Base-by-base conservation (phyloP, 2,888 invertebrate genomes). In the Hemaris fuciformis region DNA sequence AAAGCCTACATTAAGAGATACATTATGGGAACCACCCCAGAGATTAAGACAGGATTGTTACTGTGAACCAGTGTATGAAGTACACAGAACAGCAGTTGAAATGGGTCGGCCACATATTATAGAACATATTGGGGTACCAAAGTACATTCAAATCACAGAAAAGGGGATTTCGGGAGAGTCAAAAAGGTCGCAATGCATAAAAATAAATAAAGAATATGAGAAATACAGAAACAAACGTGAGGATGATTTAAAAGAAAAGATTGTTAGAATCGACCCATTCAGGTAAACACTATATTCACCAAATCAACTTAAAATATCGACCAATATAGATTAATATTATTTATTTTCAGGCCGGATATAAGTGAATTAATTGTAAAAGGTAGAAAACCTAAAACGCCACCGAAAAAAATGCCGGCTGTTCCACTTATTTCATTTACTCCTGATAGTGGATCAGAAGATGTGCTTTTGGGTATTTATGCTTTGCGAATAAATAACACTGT, bases 401-500 rank as follows among this genome's bases (percentile, higher is more conserved):
- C 80, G 13, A 78, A 71, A 48, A 84, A 81, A 60, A 34, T 74
- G 34, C 83, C 84, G n/a, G 66, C 68, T 0, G 23, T 83, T 8
- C 90, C 90, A 15, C 56, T 60, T 1, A 79, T 91, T 57, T 65
- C 61, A 4, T 57, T 84, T n/a, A 66, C 72, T 3, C 67, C 65
- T 31, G 64, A 73, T 2, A 43, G 57, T 1, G 63, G 60, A 25
- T 27, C 43, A 8, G 65, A 64, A 18, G 69, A 76, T 27, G 64
- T 69, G 3, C 61, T 80, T 3, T 68, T 64, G 25, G 68, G 72
- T 2, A 75, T 89, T 4, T 88, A 84, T 70, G 87, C 89, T 18
- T 56, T 91, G 1, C 84, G 79, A 77, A 85, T 92, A 60, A 91
- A 92, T 65, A 83, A 88, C 58, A 83, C 87, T 0, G 66, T 91